Base-by-base conservation (phyloP, 2,113 vertebrate genomes). In the Psittacus erithacus region DNA sequence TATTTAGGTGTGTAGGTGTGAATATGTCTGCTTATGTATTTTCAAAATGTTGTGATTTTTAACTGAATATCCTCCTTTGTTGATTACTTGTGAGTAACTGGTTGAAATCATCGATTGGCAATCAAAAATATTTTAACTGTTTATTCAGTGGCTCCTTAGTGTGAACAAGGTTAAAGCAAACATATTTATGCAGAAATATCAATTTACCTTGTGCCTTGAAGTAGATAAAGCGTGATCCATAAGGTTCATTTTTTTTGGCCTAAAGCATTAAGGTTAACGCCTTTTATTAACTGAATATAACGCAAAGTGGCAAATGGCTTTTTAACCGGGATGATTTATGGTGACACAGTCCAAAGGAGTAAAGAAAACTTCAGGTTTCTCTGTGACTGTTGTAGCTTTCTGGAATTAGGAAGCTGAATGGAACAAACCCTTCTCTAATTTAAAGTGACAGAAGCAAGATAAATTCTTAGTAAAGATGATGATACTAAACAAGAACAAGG, bases 311-410 rank as follows among this genome's bases (percentile, higher is more conserved):
- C 80, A 64, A 79, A 90, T 46, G 73, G 92, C 80, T 57, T 94
- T 95, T 95, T 75, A 74, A 73, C 52, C 84, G 52, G 92, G 68
- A 70, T 93, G 93, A 95, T 96, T 92, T 90, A 41, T 71, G 76
- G 52, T 78, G 93, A 92, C 90, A 96, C 23, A 50, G 33, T 93
- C 88, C 59, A 73, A 92, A 93, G 60, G 22, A 93, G 86, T 35
- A 83, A 64, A 86, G 59, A 94, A 76, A 88, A 44, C 77, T 82
- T 78, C 65, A 57, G 71, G 79, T 94, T 94, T 81, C 52, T 71
- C 88, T 81, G 25, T 15, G 33, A 64, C 62, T 90, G 14, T 25
- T 55, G 39, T 57, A 73, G 85, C 17, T 95, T 88, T 93, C 82
- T 62, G 60, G 82, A 90, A 77, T 27, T 8, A 71, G 46, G 86